A percentile compares a stretch with the other conserved stretches of the same genome.
phyloP scores from a whole-genome alignment of 2,888 invertebrate species.

The Malachius bipustulatus region DNA sequence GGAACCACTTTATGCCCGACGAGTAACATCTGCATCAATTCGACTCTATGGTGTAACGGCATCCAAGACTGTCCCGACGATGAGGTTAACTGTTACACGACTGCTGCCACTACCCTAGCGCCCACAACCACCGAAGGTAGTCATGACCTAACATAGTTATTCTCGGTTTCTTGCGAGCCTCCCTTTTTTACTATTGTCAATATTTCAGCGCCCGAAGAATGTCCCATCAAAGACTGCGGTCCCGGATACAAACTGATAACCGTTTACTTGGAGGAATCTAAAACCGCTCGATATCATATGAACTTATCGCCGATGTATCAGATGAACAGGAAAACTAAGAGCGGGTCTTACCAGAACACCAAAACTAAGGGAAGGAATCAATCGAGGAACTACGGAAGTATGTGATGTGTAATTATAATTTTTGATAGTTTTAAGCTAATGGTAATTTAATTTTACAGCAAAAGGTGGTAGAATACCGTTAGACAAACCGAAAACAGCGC shows the following conservation, averaged over 20 bases:
- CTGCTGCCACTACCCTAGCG: constrained; percentile 13
- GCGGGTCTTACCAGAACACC: too few relatives aligned
- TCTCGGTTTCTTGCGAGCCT: too few relatives aligned
- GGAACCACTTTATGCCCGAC: constrained; percentile 59
- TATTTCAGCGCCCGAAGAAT: constrained; percentile 24
- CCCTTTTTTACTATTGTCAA: not conserved
- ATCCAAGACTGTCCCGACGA: constrained; percentile 74
- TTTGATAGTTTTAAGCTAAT: not conserved
- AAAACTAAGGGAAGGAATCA: too few relatives aligned
- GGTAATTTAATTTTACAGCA: not conserved
- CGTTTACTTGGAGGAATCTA: constrained; percentile 27
- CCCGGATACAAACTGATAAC: constrained; percentile 27
- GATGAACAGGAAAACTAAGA: too few relatives aligned
- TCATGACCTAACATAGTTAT: too few relatives aligned
- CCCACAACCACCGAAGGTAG: not conserved
- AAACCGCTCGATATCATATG: constrained; percentile 26
- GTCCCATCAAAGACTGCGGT: constrained; percentile 35
- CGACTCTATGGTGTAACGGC: constrained; percentile 68
- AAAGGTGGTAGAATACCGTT: not conserved
- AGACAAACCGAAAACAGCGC: constrained; percentile 8
- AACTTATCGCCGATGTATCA: constrained; percentile 39
- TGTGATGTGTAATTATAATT: not conserved
- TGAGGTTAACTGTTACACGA: constrained; percentile 51
- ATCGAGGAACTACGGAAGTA: constrained; percentile 2
- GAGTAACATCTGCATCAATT: constrained; percentile 58